Conservation (phyloP, 2,113 vertebrate species). For the Cephalopterus ornatus region DNA sequence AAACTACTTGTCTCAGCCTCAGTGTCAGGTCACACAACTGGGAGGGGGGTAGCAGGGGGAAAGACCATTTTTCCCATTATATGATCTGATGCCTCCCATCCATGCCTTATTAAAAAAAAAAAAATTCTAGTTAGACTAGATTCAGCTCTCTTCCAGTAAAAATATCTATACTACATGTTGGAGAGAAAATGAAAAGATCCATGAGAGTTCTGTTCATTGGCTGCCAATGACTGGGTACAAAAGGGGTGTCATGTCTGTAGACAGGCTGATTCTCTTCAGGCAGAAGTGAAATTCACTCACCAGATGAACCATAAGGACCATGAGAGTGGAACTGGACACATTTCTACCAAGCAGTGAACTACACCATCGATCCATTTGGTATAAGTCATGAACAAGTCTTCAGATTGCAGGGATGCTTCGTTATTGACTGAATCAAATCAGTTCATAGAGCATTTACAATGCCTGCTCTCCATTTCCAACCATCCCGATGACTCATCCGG, state of each 20-base stretch:
- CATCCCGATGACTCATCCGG: not conserved
- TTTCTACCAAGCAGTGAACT: not conserved
- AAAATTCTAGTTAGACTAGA: not conserved
- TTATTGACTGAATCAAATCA: accelerated
- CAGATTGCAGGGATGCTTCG: not conserved
- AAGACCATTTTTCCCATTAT: not conserved
- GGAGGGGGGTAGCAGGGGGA: not conserved
- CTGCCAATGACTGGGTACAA: not conserved
- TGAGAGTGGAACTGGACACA: not conserved
- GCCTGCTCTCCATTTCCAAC: not conserved
- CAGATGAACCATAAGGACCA: not conserved
- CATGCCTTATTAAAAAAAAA: not conserved
- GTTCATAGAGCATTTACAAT: not conserved
- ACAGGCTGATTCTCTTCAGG: not conserved
- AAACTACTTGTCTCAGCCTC: not conserved
- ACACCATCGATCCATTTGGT: not conserved
- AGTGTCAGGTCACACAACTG: not conserved
- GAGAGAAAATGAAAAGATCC: not conserved
- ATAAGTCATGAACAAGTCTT: not conserved
- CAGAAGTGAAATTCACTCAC: not conserved
- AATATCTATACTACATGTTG: not conserved
- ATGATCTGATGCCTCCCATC: not conserved
- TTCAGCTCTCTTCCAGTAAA: not conserved
- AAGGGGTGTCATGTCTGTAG: not conserved
- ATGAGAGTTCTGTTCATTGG: not conserved